A percentile compares a stretch with the other conserved stretches of the same genome.
Conservation (phyloP, 2,113 vertebrate genomes). For the Lagopus muta region DNA sequence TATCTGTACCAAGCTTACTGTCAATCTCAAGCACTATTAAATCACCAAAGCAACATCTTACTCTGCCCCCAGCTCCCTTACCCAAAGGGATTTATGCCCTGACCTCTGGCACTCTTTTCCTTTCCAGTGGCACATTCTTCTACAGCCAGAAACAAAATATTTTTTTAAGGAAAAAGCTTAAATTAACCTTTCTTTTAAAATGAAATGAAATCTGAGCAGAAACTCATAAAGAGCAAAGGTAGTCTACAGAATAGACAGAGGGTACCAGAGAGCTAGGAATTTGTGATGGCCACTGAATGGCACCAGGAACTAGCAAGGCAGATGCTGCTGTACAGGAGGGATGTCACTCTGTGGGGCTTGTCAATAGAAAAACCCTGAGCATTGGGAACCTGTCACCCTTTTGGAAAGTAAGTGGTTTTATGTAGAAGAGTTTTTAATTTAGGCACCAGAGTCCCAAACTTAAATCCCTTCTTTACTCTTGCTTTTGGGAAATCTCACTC, state of each 20-base stretch:
- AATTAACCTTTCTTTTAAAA: background rate
- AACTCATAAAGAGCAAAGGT: background rate
- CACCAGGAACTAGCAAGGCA: background rate
- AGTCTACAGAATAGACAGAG: background rate
- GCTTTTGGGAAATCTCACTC: background rate
- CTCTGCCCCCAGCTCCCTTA: background rate
- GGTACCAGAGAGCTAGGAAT: background rate
- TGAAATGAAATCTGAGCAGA: background rate
- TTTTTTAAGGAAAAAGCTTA: background rate
- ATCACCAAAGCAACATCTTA: background rate
- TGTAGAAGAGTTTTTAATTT: background rate
- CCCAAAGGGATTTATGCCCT: background rate
- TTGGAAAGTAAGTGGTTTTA: background rate
- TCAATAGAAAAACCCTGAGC: background rate
- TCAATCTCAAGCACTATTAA: background rate
- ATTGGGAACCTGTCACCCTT: background rate
- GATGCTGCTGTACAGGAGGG: background rate
- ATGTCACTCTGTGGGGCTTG: rapidly evolving
- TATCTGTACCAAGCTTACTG: background rate
- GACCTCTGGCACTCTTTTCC: background rate
- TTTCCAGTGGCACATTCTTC: background rate
- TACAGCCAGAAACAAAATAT: background rate
- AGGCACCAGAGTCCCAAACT: background rate
- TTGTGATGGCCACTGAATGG: background rate
- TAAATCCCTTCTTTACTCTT: background rate